Evolutionary conservation across 2,113 vertebrate genomes (phyloP), one percentile per base, ranked within the genome.

Genomic region (Eonycteris spelaea): DNA sequence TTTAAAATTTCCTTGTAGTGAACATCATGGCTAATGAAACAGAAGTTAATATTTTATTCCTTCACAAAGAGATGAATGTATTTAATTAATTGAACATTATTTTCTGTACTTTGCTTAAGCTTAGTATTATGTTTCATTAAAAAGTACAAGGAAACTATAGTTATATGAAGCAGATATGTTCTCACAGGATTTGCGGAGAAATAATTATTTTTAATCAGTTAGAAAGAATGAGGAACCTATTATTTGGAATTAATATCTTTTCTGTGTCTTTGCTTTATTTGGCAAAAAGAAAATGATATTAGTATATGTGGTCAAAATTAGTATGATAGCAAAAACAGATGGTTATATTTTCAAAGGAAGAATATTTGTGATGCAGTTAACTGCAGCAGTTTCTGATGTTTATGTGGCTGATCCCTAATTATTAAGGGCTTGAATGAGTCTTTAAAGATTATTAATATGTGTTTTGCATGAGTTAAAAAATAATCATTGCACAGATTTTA

Each of bases 61-160:
- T 97, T 87, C 63, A 95, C 30, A 85, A 70, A 89, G 75, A 96
- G 86, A 95, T 94, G 84, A 96, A 96, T 96, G 59, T 92, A 92
- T 98, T 86, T 97, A 96, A 96, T 98, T 98, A 97, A 97, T 97
- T 95, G 95, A 97, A 96, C 61, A 55, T 97, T 97, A 95, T 96
- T 98, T 98, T 97, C 63, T 96, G 18, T 97, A 80, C 93, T 98
- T 97, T 95, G 80, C 91, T 97, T 97, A 97, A 96, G 48, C 80
- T 96, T 96, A 82, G 68, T 95, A 74, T 97, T 59, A 30, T 98
- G 86, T 97, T 98, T 98, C 93, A 97, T 98, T 98, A 94, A 97
- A 95, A 96, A 90, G 74, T 97, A 92, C 96, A 89, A 86, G 86
- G 65, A 61, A 68, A 45, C 11, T 53, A 24, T 94, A 93, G 55